Conservation (phyloP, 2,113 vertebrate genomes). For the Nyctibius bracteatus region DNA sequence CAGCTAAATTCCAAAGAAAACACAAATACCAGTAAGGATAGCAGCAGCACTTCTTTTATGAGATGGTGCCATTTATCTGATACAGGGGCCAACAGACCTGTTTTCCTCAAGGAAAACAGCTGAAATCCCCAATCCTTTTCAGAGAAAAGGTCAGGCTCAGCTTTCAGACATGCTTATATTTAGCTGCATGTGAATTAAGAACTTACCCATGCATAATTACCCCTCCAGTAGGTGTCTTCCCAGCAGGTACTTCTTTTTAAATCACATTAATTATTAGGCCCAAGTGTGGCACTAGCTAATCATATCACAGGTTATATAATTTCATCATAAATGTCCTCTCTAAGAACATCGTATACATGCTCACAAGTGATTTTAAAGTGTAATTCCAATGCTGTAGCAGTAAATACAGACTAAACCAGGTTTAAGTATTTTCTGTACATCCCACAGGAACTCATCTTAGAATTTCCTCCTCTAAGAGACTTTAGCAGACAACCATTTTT, state of each 20-base stretch:
- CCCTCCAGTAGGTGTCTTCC: background rate
- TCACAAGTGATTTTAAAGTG: background rate
- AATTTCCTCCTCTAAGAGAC: background rate
- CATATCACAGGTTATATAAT: background rate
- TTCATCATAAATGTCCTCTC: background rate
- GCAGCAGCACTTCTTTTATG: background rate
- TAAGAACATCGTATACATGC: background rate
- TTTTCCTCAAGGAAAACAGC: background rate
- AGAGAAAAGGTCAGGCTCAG: background rate
- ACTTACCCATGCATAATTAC: background rate
- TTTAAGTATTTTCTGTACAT: background rate
- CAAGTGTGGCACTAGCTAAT: background rate
- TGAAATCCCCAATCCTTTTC: background rate
- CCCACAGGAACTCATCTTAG: background rate
- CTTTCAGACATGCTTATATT: background rate
- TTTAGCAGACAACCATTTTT: background rate
- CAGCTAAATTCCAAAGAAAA: background rate
- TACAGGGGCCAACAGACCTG: accelerated
- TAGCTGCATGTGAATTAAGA: background rate
- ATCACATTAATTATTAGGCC: background rate
- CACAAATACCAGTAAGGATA: background rate
- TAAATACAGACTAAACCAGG: background rate
- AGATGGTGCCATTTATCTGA: background rate
- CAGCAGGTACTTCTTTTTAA: background rate
- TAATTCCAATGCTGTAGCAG: background rate